Evolutionary conservation across 2,113 vertebrate species (phyloP).

Genomic region (Siphamia tubifer): DNA sequence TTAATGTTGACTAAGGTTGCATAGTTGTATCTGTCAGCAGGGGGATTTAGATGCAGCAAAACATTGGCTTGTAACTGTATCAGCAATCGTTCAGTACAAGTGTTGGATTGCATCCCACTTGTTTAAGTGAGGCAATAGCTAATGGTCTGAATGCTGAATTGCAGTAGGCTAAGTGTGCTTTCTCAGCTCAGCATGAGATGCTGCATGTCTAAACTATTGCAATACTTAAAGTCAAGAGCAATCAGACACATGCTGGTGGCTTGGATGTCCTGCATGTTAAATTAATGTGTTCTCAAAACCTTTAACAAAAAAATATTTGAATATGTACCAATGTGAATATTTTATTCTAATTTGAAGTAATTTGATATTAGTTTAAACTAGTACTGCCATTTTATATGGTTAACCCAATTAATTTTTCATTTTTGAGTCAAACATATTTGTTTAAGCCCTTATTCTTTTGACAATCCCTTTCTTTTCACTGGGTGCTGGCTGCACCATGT

Average conservation of each 20-base stretch:
- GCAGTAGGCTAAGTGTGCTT: conserved; percentile 59
- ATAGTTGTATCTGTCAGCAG: conserved; percentile 4
- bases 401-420: background rate
- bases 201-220: conserved; percentile 85
- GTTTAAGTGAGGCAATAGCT: background rate
- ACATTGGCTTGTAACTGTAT: background rate
- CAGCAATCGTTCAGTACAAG: background rate
- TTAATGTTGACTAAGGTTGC: background rate
- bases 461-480: conserved; percentile 46
- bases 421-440: background rate
- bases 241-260: conserved; percentile 57
- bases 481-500: conserved; percentile 35
- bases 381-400: background rate
- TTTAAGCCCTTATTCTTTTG: conserved; percentile 3
- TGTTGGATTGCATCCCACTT: background rate
- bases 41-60: background rate
- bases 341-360: conserved; percentile 22
- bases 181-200: conserved; percentile 83
- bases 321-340: conserved; percentile 6
- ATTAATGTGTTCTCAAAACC: background rate
- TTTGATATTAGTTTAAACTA: conserved; percentile 9
- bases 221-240: conserved; percentile 36
- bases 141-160: conserved; percentile 12
- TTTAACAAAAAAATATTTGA: background rate
- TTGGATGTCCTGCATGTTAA: conserved; percentile 50